Evolutionary conservation across 2,113 vertebrate species (phyloP), one percentile per base, ranked within the genome.

Genomic region (Otus sunia): DNA sequence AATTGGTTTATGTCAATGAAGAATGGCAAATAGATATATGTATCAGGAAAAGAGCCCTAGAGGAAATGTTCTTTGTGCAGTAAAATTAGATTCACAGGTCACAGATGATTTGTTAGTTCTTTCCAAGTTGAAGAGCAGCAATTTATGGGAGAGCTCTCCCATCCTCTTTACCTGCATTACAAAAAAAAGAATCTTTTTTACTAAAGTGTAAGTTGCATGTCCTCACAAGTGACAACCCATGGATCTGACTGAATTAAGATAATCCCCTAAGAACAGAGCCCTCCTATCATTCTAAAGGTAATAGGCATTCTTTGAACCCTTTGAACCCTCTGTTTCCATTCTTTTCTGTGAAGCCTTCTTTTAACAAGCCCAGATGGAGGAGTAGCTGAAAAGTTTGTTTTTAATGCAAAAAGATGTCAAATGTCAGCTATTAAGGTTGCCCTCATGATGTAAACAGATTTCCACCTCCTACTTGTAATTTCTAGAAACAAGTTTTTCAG

Each of bases 51-150:
- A 74, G 34, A 86, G 21, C 71, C 68, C 59, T 72, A 52, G 43
- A 93, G 88, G 68, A 90, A 87, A 86, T 69, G 18, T 37, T 86
- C 81, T 92, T 86, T 89, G 75, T 47, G 62, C 81, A 96, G 73
- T 86, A 89, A 94, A 97, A 97, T 81, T 75, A 88, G 77, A 96
- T 92, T 96, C 63, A 93, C 68, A 60, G 69, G 62, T 81, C 92
- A 68, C 25, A 90, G 74, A 91, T 92, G 34, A 94, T 94, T 95
- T 68, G 73, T 83, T 74, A 89, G 52, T 53, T 84, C 69, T 94
- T 94, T 95, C 49, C 21, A 91, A 85, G 56, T 85, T 94, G 71
- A n/a, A 76, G 15, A 80, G 25, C 26, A 9, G 15, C 53, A 91
- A 85, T 91, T 93, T 95, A 91, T 81, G 83, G 56, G 56, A 89